Percentiles rank a stretch among this genome's conserved stretches.
These are phyloP conservation scores for Heliconius eleuchia DNA, from an alignment of 1,140 invertebrate genomes.

Conservation along the genomic window DNA sequence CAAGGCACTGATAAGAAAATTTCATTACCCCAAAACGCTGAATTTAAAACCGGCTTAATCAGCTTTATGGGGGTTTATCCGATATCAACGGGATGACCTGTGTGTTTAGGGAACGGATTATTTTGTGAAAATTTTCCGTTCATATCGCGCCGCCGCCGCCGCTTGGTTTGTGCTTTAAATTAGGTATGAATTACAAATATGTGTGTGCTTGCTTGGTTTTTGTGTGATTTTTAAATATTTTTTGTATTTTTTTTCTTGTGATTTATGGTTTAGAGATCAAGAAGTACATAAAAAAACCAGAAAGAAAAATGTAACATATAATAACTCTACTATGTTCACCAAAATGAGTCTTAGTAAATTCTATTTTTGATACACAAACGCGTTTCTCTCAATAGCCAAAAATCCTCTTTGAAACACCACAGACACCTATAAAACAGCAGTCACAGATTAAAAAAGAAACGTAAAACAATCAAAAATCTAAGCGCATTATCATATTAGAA, in stretches of 20 bases:
- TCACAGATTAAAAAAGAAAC: too few species aligned
- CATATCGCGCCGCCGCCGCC: slow-evolving; percentile 48
- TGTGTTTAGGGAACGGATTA: slow-evolving; percentile 73
- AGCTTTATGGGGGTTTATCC: slow-evolving; percentile 68
- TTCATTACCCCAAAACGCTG: slow-evolving; percentile 74
- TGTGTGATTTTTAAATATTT: neutral
- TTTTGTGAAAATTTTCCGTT: slow-evolving; percentile 66
- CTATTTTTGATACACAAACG: too few species aligned
- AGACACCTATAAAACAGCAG: neutral
- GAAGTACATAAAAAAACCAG: neutral
- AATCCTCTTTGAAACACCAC: neutral
- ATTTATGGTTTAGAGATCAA: neutral
- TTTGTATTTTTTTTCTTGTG: slow-evolving; percentile 15
- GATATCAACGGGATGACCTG: slow-evolving; percentile 65
- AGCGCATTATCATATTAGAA: slow-evolving; percentile 33
- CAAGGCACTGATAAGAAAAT: slow-evolving; percentile 74
- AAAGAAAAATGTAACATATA: neutral
- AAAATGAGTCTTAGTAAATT: too few species aligned
- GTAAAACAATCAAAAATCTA: neutral
- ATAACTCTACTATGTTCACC: too few species aligned
- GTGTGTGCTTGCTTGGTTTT: slow-evolving; percentile 31
- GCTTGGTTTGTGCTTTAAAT: slow-evolving; percentile 41
- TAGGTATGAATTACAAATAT: slow-evolving; percentile 43
- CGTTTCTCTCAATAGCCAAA: too few species aligned
- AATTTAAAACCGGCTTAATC: slow-evolving; percentile 78